phyloP scores from a whole-genome alignment of 2,888 invertebrate genomes.

The Ochropacha duplaris region DNA sequence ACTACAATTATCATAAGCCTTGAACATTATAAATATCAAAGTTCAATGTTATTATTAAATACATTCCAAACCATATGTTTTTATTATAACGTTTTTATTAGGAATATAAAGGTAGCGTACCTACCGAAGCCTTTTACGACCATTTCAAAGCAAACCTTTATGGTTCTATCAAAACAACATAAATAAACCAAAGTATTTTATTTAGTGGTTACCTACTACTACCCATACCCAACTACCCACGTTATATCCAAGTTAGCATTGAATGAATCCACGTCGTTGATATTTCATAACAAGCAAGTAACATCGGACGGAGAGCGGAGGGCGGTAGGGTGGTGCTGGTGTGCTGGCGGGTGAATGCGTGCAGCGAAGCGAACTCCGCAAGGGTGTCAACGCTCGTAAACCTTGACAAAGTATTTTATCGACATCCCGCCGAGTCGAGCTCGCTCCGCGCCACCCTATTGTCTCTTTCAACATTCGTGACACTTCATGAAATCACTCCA shows the following conservation, averaged over 20 bases:
- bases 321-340: constrained; percentile 40
- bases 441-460: constrained; percentile 64
- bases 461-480: constrained; percentile 67
- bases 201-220: too few species aligned
- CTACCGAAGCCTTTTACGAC: neutral
- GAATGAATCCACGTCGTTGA: constrained; percentile 51
- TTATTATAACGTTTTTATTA: neutral
- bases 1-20: too few species aligned
- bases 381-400: constrained; percentile 70
- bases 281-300: constrained; percentile 70
- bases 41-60: neutral
- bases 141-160: neutral
- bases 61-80: neutral
- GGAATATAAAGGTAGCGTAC: neutral
- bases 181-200: neutral
- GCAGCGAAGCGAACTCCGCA: constrained; percentile 44
- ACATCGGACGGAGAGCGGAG: constrained; percentile 50
- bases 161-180: constrained; percentile 1
- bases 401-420: constrained; percentile 76
- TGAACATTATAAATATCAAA: too few species aligned
- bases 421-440: constrained; percentile 57
- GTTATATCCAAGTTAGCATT: constrained; percentile 24
- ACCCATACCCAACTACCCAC: neutral
- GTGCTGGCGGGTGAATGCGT: constrained; percentile 46
- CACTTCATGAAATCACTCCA: constrained; percentile 73